These are phyloP conservation scores for Pachyrhynchus sulphureomaculatus DNA, from an alignment of 1,140 invertebrate species.

Conservation along the genomic window DNA sequence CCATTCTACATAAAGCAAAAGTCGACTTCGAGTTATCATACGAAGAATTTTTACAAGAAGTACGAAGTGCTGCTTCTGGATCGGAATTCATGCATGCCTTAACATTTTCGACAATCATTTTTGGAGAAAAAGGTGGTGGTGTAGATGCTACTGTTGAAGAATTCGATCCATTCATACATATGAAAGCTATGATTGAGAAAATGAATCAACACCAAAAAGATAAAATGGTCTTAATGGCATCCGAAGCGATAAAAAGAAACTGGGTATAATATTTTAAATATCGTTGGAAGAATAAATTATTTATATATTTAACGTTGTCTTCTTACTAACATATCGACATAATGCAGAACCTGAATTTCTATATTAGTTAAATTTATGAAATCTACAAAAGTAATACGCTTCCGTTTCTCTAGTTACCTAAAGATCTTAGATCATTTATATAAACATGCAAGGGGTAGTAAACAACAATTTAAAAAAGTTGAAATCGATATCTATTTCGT, in stretches of 20 bases:
- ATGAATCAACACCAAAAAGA: constrained; percentile 9
- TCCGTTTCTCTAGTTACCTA: too few species aligned
- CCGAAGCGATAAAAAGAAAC: background rate
- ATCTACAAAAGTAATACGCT: too few species aligned
- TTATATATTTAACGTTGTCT: too few species aligned
- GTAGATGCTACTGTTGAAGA: background rate
- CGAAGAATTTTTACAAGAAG: background rate
- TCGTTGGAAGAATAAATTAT: background rate
- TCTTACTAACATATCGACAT: too few species aligned
- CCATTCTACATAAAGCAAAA: background rate
- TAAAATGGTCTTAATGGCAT: background rate
- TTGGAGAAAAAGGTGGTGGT: constrained; percentile 1
- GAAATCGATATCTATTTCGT: too few species aligned
- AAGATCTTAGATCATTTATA: too few species aligned
- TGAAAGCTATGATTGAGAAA: background rate
- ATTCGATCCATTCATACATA: background rate
- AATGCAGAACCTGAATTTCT: too few species aligned
- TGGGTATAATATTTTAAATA: background rate
- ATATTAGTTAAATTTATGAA: too few species aligned
- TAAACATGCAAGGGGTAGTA: too few species aligned
- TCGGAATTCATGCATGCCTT: background rate
- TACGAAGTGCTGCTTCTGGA: background rate
- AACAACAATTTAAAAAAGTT: too few species aligned
- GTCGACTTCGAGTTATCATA: background rate
- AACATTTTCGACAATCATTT: constrained; percentile 2